Conservation (phyloP, 2,888 invertebrate genomes). For the Mimas tiliae region DNA sequence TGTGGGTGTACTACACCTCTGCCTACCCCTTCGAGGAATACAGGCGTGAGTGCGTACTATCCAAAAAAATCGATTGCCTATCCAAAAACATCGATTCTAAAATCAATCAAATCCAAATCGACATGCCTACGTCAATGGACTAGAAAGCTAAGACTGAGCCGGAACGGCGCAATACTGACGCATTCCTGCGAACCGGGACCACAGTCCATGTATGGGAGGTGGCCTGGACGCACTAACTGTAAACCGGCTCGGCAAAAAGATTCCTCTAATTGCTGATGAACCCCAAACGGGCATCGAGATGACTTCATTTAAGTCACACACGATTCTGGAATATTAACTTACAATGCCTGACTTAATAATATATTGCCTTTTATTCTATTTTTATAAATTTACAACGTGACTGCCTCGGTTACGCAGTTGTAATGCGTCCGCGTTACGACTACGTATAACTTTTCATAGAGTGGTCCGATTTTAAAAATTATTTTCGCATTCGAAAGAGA, state of each 20-base stretch:
- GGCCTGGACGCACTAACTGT: slow-evolving; percentile 72
- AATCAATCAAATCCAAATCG: slow-evolving; percentile 44
- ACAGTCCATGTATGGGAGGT: slow-evolving; percentile 71
- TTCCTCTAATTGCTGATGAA: slow-evolving; percentile 59
- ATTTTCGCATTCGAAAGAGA: no score
- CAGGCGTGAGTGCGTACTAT: no score
- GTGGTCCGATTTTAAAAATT: no score
- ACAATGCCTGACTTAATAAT: neutral
- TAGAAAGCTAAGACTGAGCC: slow-evolving; percentile 39
- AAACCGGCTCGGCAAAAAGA: slow-evolving; percentile 61
- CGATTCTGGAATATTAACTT: neutral
- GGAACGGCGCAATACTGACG: slow-evolving; percentile 64
- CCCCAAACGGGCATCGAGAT: slow-evolving; percentile 24
- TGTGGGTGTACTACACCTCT: no score
- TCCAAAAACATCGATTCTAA: slow-evolving; percentile 3
- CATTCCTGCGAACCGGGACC: slow-evolving; percentile 64
- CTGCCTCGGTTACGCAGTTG: no score
- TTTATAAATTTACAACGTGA: no score
- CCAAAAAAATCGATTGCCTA: neutral
- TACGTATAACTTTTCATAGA: no score
- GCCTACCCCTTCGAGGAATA: no score
- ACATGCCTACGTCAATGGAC: slow-evolving; percentile 20
- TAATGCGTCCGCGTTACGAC: no score
- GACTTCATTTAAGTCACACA: slow-evolving; percentile 23
- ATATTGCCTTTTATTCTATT: neutral